Evolutionary conservation across 2,797 vertebrate species (phyloP).

Genomic region (Mus minutoides): DNA sequence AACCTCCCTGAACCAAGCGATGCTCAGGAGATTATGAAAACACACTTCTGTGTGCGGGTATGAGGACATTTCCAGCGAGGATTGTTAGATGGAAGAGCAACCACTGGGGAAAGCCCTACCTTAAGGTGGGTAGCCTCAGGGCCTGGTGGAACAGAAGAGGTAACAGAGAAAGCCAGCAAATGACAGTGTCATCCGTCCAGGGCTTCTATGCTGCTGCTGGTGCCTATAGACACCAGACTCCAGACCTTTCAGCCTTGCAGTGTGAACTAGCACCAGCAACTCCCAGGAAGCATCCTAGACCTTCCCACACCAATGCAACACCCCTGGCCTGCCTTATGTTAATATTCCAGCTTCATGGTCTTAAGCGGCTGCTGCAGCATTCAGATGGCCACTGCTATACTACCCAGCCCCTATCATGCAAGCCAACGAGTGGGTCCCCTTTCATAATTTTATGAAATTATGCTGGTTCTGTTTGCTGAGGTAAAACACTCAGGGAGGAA

Average conservation of each 20-base stretch:
- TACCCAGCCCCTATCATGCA: background rate
- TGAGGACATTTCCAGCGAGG: background rate
- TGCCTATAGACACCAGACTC: background rate
- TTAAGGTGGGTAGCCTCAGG: background rate
- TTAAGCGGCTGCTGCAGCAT: background rate
- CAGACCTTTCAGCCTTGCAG: background rate
- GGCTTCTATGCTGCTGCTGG: background rate
- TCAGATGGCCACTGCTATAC: too few species aligned
- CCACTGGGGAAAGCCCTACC: background rate
- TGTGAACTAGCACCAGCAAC: background rate
- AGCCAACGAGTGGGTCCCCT: background rate
- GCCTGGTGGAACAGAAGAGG: background rate
- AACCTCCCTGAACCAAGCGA: background rate
- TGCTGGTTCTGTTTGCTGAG: background rate
- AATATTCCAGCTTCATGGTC: background rate
- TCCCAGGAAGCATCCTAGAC: background rate
- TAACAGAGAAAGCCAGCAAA: background rate
- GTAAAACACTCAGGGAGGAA: background rate
- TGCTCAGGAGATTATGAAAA: background rate
- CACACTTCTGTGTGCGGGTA: background rate
- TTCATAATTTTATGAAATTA: background rate
- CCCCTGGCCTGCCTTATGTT: background rate
- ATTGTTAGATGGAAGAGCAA: background rate
- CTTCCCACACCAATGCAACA: background rate
- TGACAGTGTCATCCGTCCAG: background rate